Percentiles rank a stretch among this genome's conserved stretches.
phyloP scores from a whole-genome alignment of 2,113 vertebrate genomes.

The Oryzias curvinotus region DNA sequence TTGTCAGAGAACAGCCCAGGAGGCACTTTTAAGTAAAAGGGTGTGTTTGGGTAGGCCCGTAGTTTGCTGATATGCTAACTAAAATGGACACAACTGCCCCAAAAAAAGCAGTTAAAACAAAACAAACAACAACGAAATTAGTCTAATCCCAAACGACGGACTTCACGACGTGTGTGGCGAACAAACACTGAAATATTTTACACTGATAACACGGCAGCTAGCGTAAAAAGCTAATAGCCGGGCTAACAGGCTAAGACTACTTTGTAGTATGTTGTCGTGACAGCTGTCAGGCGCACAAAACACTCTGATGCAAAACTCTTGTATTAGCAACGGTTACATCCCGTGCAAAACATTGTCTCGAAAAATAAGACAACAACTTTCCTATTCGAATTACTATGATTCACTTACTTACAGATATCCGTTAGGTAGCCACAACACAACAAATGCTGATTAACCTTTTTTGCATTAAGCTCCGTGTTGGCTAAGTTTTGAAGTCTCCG shows the following conservation, averaged over 20 bases:
- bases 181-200: not conserved
- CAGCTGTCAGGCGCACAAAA: slow-evolving; percentile 76
- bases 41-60: slow-evolving; percentile 68
- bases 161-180: not conserved
- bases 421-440: slow-evolving; percentile 7
- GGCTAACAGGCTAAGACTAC: slow-evolving; percentile 64
- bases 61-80: slow-evolving; percentile 37
- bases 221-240: slow-evolving; percentile 55
- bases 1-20: slow-evolving; percentile 30
- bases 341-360: slow-evolving; percentile 4
- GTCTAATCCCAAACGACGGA: not conserved
- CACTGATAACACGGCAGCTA: slow-evolving; percentile 34
- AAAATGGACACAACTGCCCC: slow-evolving; percentile 7
- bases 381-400: not conserved
- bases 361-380: not conserved
- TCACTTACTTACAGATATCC: slow-evolving; percentile 16
- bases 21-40: slow-evolving; percentile 63
- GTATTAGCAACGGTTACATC: slow-evolving; percentile 27
- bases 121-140: not conserved
- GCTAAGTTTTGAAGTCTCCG: slow-evolving; percentile 68
- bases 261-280: slow-evolving; percentile 73
- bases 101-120: slow-evolving; percentile 9
- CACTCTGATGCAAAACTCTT: slow-evolving; percentile 59
- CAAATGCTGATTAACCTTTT: slow-evolving; percentile 43
- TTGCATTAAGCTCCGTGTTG: slow-evolving; percentile 44